Base-by-base conservation (phyloP, 2,888 invertebrate genomes). In the Ophonus ardosiacus region DNA sequence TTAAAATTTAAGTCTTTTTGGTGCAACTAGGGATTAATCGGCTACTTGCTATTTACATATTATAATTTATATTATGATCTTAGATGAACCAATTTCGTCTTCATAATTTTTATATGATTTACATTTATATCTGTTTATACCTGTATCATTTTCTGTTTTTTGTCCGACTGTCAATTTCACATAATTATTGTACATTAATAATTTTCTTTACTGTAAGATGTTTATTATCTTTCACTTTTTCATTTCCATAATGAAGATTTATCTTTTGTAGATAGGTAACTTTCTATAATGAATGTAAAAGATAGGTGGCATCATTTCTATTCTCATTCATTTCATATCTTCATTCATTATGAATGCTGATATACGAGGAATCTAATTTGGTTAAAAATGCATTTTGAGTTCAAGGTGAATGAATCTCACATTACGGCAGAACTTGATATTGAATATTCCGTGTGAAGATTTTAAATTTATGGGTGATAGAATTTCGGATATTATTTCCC, bases 401-500 rank as follows among this genome's bases (percentile, higher is more conserved):
- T 74, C 71, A 74, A 74, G 43, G 43, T 74, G 31, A 68, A n/a
- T 17, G 24, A 13, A 8, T 65, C 15, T 68, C 68, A 68, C 1
- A 74, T 74, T 74, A 18, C 71, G 13, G 21, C 71, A 38, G 18
- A 21, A 7, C 5, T 13, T 74, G 71, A 74, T 43, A 74, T 74
- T 74, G 71, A 71, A 74, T 74, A 74, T 74, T 74, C 15, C 18
- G 15, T 18, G 71, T 74, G 17, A 21, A 40, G 15, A 18, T 74
- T 18, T 43, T 38, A 15, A 68, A 68, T 18, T 74, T 74, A 74
- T 74, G 71, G 18, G 18, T 18, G 40, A 74, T 74, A 74, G 71
- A 74, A 74, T 74, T 74, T 74, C 71, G n/a, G 68, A 68, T 68
- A 68, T 68, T 68, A 68, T 68, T 68, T 68, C 24, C n/a, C 68